Conservation (phyloP, 35 echinoderm and acorn worm species). For the Chiridota heheva region DNA sequence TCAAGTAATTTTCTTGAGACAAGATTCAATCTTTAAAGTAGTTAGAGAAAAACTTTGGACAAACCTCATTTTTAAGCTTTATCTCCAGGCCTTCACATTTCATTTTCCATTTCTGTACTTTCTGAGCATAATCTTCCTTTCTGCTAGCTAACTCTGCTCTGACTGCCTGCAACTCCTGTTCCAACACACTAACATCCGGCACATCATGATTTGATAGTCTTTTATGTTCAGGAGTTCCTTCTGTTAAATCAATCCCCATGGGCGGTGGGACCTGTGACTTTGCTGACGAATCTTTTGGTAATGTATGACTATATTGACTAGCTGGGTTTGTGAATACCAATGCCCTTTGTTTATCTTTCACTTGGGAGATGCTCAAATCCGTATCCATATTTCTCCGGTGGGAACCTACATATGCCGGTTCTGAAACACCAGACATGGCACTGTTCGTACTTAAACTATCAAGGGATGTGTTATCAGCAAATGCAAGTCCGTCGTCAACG, state of each 20-base stretch:
- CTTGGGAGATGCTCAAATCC: too few species aligned
- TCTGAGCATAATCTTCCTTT: constrained; percentile 62
- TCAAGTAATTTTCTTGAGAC: too few species aligned
- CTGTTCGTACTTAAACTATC: too few species aligned
- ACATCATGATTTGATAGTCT: constrained; percentile 15
- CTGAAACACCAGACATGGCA: too few species aligned
- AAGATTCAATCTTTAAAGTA: too few species aligned
- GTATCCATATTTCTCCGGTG: too few species aligned
- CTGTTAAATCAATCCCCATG: constrained; percentile 58
- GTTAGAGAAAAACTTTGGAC: neutral
- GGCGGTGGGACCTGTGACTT: neutral
- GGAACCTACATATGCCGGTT: too few species aligned
- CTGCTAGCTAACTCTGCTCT: constrained; percentile 72
- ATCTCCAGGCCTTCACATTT: constrained; percentile 81
- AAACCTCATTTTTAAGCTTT: constrained; percentile 85
- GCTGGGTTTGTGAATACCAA: too few species aligned
- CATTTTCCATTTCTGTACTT: constrained; percentile 65
- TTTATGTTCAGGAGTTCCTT: constrained; percentile 65
- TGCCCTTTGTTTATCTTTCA: too few species aligned
- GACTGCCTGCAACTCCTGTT: constrained; percentile 66
- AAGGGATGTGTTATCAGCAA: too few species aligned
- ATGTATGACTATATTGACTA: too few species aligned
- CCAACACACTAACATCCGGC: neutral
- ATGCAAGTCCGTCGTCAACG: neutral
- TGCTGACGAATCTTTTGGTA: too few species aligned